A percentile compares a stretch with the other conserved stretches of the same genome.
Conservation (phyloP, 2,113 vertebrate genomes). For the Percina caprodes region DNA sequence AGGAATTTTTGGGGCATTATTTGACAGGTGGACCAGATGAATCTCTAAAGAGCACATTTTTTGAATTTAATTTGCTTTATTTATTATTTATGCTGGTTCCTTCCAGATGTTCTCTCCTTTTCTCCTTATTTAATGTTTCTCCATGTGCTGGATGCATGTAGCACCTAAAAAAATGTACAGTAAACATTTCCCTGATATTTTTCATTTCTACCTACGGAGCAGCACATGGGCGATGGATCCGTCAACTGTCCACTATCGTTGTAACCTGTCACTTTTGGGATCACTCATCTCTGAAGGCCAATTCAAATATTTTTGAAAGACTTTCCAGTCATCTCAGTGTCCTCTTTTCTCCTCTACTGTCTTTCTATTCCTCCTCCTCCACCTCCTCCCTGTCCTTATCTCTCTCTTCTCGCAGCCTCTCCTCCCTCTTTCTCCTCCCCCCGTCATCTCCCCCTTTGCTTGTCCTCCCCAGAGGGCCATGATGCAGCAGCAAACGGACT, state of each 20-base stretch:
- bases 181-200: neutral
- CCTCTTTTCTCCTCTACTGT: slow-evolving; percentile 29
- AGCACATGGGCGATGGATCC: slow-evolving; percentile 15
- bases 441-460: slow-evolving; percentile 48
- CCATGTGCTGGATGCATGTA: slow-evolving; percentile 1
- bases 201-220: neutral
- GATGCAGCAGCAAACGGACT: slow-evolving; percentile 72
- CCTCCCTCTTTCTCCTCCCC: slow-evolving; percentile 6
- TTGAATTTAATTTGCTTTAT: slow-evolving; percentile 10
- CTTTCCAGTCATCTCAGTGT: slow-evolving; percentile 34
- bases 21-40: slow-evolving; percentile 51
- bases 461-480: slow-evolving; percentile 77
- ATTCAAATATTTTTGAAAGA: slow-evolving; percentile 31
- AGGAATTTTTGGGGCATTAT: slow-evolving; percentile 35
- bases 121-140: slow-evolving; percentile 16
- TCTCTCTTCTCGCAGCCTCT: slow-evolving; percentile 46
- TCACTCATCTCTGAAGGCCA: slow-evolving; percentile 17
- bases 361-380: slow-evolving; percentile 19
- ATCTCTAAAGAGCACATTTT: slow-evolving; percentile 44
- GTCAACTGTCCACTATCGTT: slow-evolving; percentile 20
- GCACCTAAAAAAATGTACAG: neutral
- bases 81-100: slow-evolving; percentile 32
- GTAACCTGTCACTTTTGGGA: slow-evolving; percentile 26
- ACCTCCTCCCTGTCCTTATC: slow-evolving; percentile 51
- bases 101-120: slow-evolving; percentile 3